These are phyloP conservation scores for Podarcis raffonei DNA, from an alignment of 2,113 vertebrate species.

Conservation along the genomic window DNA sequence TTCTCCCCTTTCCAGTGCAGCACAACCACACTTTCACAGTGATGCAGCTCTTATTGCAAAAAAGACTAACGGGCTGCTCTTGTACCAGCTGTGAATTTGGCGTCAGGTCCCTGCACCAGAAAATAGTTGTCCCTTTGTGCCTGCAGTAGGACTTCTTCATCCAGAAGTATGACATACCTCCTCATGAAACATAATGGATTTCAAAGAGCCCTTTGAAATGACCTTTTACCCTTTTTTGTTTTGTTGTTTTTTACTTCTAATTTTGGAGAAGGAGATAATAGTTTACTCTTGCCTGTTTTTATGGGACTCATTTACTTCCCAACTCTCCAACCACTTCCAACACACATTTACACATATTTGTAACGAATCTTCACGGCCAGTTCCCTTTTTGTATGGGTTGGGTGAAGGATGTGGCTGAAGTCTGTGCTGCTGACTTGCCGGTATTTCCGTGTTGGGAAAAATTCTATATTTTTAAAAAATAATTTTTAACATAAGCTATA, in stretches of 20 bases:
- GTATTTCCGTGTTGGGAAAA: slow-evolving; percentile 29
- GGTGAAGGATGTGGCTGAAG: background rate
- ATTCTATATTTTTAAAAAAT: background rate
- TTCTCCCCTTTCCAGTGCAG: background rate
- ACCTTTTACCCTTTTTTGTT: background rate
- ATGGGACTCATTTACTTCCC: background rate
- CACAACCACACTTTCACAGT: background rate
- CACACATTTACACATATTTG: background rate
- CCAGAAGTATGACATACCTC: background rate
- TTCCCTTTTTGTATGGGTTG: background rate
- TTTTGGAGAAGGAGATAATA: background rate
- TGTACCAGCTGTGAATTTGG: background rate
- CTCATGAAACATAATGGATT: slow-evolving; percentile 3
- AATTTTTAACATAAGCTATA: slow-evolving; percentile 24
- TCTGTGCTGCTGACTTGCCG: slow-evolving; percentile 1
- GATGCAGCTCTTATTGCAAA: background rate
- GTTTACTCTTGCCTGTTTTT: background rate
- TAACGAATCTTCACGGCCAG: slow-evolving; percentile 11
- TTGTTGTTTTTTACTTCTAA: background rate
- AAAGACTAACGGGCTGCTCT: background rate
- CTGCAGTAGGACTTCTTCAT: background rate
- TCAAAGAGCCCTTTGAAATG: slow-evolving; percentile 28
- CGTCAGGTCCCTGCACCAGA: background rate
- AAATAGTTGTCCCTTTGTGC: background rate
- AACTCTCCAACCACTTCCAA: background rate